Evolutionary conservation across 2,888 invertebrate species (phyloP), one percentile per base, ranked within the genome.

Genomic region (Arctia plantaginis): DNA sequence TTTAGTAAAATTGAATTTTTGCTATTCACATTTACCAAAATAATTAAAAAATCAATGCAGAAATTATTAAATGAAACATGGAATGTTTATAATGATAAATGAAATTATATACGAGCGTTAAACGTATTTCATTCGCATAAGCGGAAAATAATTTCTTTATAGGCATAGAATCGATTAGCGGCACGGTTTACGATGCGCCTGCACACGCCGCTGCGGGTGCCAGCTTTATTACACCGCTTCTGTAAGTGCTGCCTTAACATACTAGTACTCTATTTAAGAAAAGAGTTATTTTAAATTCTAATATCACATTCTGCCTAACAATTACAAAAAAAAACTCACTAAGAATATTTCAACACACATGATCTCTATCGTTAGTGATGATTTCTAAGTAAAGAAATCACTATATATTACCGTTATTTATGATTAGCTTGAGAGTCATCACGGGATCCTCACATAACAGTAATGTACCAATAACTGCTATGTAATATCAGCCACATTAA

Each of bases 61-160:
- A 67, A 77, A 77, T 69, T 72, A 74, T 72, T 75, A 82, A 78
- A 86, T 79, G n/a, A 62, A 62, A 30, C 41, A 70, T 27, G 20
- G 47, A 44, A 47, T 70, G 69, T 77, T 82, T 72, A 79, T 85
- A 83, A 86, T 83, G 67, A 73, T 78, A 80, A 83, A 85, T 85
- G 71, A 82, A 88, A 86, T 89, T 86, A 86, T 83, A 85, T 82
- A 75, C 75, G 74, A 77, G 80, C 76, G 72, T 72, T 77, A 66
- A 71, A 75, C 80, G 82, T 86, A 83, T 84, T 86, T 85, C 85
- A 86, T 84, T 82, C 82, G 84, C 83, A 84, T 85, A 84, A 85
- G 83, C 86, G 86, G 88, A 86, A 89, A 89, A 89, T 90, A 86
- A 89, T 89, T 90, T 90, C 88, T 89, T 88, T 90, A 90, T 88